A percentile compares a stretch with the other conserved stretches of the same genome.
These are phyloP conservation scores for Delichon dasypus DNA, from an alignment of 2,797 vertebrate species.

Conservation along the genomic window DNA sequence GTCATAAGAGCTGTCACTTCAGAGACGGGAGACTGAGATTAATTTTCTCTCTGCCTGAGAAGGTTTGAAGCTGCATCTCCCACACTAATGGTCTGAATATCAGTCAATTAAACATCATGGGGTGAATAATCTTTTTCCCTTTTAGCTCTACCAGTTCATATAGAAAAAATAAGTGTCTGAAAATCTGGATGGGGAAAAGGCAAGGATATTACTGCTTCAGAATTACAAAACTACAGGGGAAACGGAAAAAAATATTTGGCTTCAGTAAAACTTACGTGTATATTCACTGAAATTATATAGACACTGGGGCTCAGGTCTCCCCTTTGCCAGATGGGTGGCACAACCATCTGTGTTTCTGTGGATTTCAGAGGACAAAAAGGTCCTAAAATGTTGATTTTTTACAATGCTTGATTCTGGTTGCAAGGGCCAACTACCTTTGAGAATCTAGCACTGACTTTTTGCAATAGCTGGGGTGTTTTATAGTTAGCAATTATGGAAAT, in stretches of 20 bases:
- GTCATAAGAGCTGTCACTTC: not conserved
- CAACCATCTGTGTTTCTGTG: constrained; percentile 27
- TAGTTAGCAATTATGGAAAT: constrained; percentile 51
- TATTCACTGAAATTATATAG: constrained; percentile 9
- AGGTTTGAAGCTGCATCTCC: not conserved
- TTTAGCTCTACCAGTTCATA: not conserved
- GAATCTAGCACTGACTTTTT: constrained; percentile 6
- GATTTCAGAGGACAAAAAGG: not conserved
- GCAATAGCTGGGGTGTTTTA: not conserved
- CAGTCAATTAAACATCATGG: not conserved
- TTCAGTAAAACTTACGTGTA: not conserved
- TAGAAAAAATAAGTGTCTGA: not conserved
- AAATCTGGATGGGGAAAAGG: not conserved
- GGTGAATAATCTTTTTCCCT: not conserved
- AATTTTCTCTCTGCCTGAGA: not conserved
- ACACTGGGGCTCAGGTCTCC: not conserved
- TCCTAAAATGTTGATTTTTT: not conserved
- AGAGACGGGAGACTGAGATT: not conserved
- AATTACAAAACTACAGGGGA: not conserved
- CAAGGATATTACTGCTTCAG: not conserved
- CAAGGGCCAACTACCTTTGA: constrained; percentile 2
- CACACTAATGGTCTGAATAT: not conserved
- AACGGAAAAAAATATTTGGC: constrained; percentile 3
- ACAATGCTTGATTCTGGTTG: not conserved
- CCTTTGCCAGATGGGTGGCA: constrained; percentile 10